Percentiles rank a stretch among this genome's conserved stretches.
Evolutionary conservation across 2,797 vertebrate species (phyloP).

Genomic region (Xerus rutilus): DNA sequence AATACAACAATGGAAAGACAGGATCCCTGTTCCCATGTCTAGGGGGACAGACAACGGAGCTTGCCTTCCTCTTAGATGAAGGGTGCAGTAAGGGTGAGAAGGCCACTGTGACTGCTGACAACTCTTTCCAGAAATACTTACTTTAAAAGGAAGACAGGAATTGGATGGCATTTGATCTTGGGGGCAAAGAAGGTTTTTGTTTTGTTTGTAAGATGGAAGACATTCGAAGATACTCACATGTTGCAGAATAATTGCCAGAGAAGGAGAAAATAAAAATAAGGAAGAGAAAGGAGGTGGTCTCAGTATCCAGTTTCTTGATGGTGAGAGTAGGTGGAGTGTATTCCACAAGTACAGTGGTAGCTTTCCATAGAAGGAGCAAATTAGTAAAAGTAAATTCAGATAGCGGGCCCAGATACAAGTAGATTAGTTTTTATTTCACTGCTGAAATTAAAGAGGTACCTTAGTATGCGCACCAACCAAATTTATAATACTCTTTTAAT

Average conservation of each 20-base stretch:
- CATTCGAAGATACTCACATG: neutral
- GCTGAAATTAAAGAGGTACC: conserved; percentile 45
- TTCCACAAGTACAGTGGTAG: neutral
- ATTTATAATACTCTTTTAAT: neutral
- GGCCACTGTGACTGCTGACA: neutral
- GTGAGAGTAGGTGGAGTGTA: neutral
- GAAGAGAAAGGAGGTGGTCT: neutral
- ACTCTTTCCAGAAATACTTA: neutral
- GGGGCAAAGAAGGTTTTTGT: conserved; percentile 42
- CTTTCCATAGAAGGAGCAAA: neutral
- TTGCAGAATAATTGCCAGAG: neutral
- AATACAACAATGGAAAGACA: neutral
- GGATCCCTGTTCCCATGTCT: neutral
- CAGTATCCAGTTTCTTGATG: neutral
- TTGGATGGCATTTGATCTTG: neutral
- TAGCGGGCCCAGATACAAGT: neutral
- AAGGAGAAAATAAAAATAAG: neutral
- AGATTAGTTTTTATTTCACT: neutral
- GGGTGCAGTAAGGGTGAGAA: neutral
- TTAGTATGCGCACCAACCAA: neutral
- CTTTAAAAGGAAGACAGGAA: conserved; percentile 1
- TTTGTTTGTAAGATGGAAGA: neutral
- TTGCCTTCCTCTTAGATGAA: neutral
- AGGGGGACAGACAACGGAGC: rapidly evolving
- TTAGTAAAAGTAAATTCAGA: neutral